These are phyloP conservation scores for Pherbina coryleti DNA, from an alignment of 2,888 invertebrate species.

Conservation along the genomic window DNA sequence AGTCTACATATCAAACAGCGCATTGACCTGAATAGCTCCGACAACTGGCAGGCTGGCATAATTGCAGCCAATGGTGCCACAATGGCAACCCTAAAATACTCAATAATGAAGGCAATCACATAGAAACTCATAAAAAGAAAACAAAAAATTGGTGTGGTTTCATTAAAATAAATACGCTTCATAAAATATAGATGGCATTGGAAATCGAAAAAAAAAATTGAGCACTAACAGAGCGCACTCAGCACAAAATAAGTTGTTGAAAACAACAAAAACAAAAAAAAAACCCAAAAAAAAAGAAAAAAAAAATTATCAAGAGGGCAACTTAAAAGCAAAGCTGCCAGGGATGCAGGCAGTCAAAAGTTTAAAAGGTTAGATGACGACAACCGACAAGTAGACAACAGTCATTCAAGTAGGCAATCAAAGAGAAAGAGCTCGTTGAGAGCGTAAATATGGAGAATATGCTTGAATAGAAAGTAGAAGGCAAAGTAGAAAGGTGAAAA, in stretches of 20 bases:
- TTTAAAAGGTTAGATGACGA: background rate
- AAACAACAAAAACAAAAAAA: background rate
- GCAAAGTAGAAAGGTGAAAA: background rate
- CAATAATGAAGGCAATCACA: background rate
- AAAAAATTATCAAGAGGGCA: background rate
- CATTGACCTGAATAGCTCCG: conserved; percentile 7
- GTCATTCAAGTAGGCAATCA: background rate
- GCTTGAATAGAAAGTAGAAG: background rate
- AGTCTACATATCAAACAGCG: background rate
- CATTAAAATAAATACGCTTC: conserved; percentile 36
- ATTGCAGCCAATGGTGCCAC: background rate
- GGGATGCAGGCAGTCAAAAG: background rate
- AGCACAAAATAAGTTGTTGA: background rate
- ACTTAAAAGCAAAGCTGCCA: background rate
- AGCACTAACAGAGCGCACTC: background rate
- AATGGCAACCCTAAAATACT: background rate
- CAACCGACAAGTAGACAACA: background rate
- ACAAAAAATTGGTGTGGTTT: conserved; percentile 19
- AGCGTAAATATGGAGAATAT: background rate
- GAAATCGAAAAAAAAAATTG: background rate
- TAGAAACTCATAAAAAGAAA: background rate
- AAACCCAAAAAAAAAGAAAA: background rate
- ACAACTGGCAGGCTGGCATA: background rate
- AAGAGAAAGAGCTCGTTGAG: background rate
- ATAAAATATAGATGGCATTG: conserved; percentile 24